These are phyloP conservation scores for Ibidorhyncha struthersii DNA, from an alignment of 2,113 vertebrate genomes.

Conservation along the genomic window DNA sequence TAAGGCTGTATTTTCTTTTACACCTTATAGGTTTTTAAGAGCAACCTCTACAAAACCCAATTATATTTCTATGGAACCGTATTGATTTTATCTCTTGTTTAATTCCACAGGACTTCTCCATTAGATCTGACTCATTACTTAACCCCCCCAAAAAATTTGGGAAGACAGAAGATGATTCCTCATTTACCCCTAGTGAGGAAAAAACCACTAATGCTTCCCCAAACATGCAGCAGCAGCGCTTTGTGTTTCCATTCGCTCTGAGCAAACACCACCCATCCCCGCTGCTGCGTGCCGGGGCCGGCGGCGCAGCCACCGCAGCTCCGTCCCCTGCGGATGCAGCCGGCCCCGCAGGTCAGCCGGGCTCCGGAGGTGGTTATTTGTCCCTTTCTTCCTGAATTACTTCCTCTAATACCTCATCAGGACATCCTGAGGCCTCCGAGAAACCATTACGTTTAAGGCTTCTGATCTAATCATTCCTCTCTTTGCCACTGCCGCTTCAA, in stretches of 20 bases:
- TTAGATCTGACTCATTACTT: slow-evolving; percentile 47
- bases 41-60: slow-evolving; percentile 35
- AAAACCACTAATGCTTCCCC: not conserved
- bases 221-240: not conserved
- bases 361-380: slow-evolving; percentile 78
- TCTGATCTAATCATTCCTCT: slow-evolving; percentile 73
- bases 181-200: not conserved
- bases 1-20: slow-evolving; percentile 19
- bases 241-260: not conserved
- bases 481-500: slow-evolving; percentile 60
- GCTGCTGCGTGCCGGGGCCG: slow-evolving; percentile 11
- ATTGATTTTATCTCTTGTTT: slow-evolving; percentile 53
- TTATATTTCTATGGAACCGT: slow-evolving; percentile 27
- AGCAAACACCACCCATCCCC: slow-evolving; percentile 22
- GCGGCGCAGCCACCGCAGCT: not conserved
- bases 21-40: slow-evolving; percentile 41
- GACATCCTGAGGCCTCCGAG: slow-evolving; percentile 83
- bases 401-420: slow-evolving; percentile 88
- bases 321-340: slow-evolving; percentile 15
- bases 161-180: slow-evolving; percentile 14
- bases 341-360: slow-evolving; percentile 46
- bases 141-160: not conserved
- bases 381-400: slow-evolving; percentile 83
- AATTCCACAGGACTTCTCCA: slow-evolving; percentile 46
- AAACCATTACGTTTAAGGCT: slow-evolving; percentile 65